A percentile compares a stretch with the other conserved stretches of the same genome.
phyloP scores from a whole-genome alignment of 2,113 vertebrate species.

The Acinonyx jubatus region DNA sequence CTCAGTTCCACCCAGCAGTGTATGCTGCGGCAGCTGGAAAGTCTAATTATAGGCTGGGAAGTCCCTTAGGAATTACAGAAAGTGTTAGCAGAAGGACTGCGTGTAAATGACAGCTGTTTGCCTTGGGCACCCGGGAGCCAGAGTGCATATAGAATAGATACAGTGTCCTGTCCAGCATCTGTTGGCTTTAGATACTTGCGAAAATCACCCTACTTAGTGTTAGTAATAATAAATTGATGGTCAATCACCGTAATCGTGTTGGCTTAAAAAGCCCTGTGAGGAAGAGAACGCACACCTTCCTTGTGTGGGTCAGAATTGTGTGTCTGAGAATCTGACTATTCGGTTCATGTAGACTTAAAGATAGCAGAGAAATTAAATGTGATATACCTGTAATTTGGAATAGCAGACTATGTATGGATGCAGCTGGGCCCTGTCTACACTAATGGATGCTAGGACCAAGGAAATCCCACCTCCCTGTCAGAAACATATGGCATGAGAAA shows the following conservation, averaged over 20 bases:
- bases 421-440: neutral
- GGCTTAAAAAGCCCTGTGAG: neutral
- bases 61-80: slow-evolving; percentile 83
- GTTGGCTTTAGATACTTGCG: slow-evolving; percentile 56
- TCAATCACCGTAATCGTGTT: neutral
- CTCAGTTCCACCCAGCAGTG: slow-evolving; percentile 57
- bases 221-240: neutral
- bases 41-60: slow-evolving; percentile 88
- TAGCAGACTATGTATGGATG: neutral
- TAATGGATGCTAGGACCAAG: neutral
- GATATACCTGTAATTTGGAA: neutral
- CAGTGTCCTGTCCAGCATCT: slow-evolving; percentile 59
- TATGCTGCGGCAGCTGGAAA: slow-evolving; percentile 82
- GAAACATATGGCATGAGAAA: slow-evolving; percentile 14
- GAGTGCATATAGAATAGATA: slow-evolving; percentile 61
- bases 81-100: slow-evolving; percentile 81
- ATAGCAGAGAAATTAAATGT: neutral
- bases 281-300: neutral
- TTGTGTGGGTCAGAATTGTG: neutral
- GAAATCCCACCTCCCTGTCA: slow-evolving; percentile 50
- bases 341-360: slow-evolving; percentile 44
- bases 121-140: slow-evolving; percentile 74
- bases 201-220: slow-evolving; percentile 52
- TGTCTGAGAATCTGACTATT: neutral
- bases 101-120: slow-evolving; percentile 85